A percentile compares a stretch with the other conserved stretches of the same genome.
Conservation (phyloP, 2,888 invertebrate genomes). For the Cheilosia grossa region DNA sequence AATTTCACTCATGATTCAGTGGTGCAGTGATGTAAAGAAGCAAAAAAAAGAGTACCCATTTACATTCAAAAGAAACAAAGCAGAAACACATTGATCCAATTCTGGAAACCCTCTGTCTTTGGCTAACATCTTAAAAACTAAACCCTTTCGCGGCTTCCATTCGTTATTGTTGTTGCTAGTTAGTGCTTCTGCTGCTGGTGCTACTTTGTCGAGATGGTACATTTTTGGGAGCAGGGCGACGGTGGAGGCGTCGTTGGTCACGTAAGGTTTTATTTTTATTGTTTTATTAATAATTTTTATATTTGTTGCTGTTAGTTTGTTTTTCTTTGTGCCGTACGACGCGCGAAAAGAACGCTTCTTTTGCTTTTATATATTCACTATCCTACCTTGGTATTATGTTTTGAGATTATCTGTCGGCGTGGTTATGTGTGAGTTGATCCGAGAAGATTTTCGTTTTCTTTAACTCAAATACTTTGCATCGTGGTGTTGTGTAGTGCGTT, state of each 20-base stretch:
- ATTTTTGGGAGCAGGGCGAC: conserved; percentile 28
- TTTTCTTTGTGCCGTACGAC: conserved; percentile 18
- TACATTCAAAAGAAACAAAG: neutral
- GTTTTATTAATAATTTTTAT: conserved; percentile 61
- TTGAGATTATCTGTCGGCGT: conserved; percentile 40
- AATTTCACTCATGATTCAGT: conserved; percentile 72
- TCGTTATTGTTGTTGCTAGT: conserved; percentile 39
- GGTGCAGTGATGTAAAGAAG: conserved; percentile 75
- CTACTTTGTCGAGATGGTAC: conserved; percentile 37
- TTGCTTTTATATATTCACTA: conserved; percentile 27
- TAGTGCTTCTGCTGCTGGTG: conserved; percentile 46
- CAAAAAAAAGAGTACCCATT: conserved; percentile 33
- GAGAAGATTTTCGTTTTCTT: conserved; percentile 14
- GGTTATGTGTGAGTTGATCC: conserved; percentile 18
- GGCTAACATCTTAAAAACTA: conserved; percentile 10
- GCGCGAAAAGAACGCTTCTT: conserved; percentile 40
- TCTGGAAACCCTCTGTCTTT: conserved; percentile 42
- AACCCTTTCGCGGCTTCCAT: conserved; percentile 54
- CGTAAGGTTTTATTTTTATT: conserved; percentile 74
- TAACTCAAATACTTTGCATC: conserved; percentile 6
- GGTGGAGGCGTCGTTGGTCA: conserved; percentile 59
- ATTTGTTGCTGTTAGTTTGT: conserved; percentile 48
- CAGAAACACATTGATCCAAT: conserved; percentile 48
- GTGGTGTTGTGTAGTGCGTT: conserved; percentile 41
- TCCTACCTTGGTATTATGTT: neutral